A percentile compares a stretch with the other conserved stretches of the same genome.
phyloP scores from a whole-genome alignment of 2,888 invertebrate species.

The Dendrolimus houi region DNA sequence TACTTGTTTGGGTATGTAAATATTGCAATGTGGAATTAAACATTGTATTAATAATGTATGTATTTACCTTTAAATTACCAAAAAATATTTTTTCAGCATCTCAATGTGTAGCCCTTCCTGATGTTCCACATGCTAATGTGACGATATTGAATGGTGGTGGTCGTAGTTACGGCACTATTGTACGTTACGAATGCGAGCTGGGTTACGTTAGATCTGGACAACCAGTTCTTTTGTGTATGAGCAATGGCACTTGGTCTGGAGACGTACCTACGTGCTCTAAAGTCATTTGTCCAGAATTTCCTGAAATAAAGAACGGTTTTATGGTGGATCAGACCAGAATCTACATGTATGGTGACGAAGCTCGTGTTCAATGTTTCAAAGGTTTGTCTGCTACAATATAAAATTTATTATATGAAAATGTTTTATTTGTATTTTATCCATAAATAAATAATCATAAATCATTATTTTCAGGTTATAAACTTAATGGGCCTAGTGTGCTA shows the following conservation, averaged over 20 bases:
- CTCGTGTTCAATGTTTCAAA: slow-evolving; percentile 92
- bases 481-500: slow-evolving; percentile 89
- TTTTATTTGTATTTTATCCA: background rate
- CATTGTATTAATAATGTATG: background rate
- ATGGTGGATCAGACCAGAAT: slow-evolving; percentile 85
- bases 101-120: slow-evolving; percentile 90
- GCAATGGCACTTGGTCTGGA: slow-evolving; percentile 96
- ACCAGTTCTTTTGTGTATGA: slow-evolving; percentile 95
- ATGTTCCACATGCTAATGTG: slow-evolving; percentile 91
- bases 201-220: slow-evolving; percentile 92
- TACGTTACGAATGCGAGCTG: slow-evolving; percentile 93
- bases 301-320: slow-evolving; percentile 91
- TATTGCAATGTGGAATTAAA: background rate
- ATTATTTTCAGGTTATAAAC: slow-evolving; percentile 81
- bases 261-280: slow-evolving; percentile 91
- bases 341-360: slow-evolving; percentile 93
- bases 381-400: slow-evolving; percentile 26
- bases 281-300: slow-evolving; percentile 83
- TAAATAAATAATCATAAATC: too few species aligned
- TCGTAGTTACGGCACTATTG: slow-evolving; percentile 94
- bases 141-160: slow-evolving; percentile 93
- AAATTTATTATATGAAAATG: background rate
- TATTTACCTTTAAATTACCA: slow-evolving; percentile 15
- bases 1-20: slow-evolving; percentile 83
- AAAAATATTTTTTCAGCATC: slow-evolving; percentile 78